Evolutionary conservation across 1,140 invertebrate genomes (phyloP).

Genomic region (Drosophila obscura): DNA sequence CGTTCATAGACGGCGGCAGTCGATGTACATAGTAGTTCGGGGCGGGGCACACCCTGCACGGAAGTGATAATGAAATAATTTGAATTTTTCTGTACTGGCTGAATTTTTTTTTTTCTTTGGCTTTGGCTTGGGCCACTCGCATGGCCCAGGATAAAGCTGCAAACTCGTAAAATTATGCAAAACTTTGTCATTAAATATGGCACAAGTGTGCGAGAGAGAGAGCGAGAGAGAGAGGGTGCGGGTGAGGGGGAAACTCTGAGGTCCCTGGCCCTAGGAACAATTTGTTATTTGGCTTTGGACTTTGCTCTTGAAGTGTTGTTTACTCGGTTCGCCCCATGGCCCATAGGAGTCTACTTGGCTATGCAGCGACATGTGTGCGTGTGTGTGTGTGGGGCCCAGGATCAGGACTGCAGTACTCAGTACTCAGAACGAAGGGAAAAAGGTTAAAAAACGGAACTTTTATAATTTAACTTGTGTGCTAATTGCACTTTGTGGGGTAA

Average conservation of each 20-base stretch:
- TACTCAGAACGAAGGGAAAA: constrained; percentile 24
- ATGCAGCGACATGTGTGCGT: constrained; percentile 20
- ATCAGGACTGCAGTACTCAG: background rate
- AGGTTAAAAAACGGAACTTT: constrained; percentile 67
- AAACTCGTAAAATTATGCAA: constrained; percentile 81
- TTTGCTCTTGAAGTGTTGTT: constrained; percentile 71
- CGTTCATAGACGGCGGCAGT: background rate
- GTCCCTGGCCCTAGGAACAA: constrained; percentile 53
- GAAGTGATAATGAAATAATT: constrained; percentile 80
- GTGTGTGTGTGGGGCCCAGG: background rate
- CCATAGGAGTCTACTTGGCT: background rate
- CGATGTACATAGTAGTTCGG: constrained; percentile 12
- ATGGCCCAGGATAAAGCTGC: constrained; percentile 50
- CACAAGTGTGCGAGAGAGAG: constrained; percentile 14
- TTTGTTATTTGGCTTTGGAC: constrained; percentile 77
- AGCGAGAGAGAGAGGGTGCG: background rate
- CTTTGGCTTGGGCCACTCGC: constrained; percentile 29
- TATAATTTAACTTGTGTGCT: constrained; percentile 76
- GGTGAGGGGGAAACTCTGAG: background rate
- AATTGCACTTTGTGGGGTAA: constrained; percentile 76
- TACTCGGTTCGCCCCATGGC: constrained; percentile 30
- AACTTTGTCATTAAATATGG: constrained; percentile 80
- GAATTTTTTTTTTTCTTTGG: constrained; percentile 42
- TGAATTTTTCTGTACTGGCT: constrained; percentile 63
- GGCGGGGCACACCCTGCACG: constrained; percentile 38